Evolutionary conservation across 23 tunicate genomes (phyloP), one percentile per base, ranked within the genome.

Genomic region (Styela plicata): DNA sequence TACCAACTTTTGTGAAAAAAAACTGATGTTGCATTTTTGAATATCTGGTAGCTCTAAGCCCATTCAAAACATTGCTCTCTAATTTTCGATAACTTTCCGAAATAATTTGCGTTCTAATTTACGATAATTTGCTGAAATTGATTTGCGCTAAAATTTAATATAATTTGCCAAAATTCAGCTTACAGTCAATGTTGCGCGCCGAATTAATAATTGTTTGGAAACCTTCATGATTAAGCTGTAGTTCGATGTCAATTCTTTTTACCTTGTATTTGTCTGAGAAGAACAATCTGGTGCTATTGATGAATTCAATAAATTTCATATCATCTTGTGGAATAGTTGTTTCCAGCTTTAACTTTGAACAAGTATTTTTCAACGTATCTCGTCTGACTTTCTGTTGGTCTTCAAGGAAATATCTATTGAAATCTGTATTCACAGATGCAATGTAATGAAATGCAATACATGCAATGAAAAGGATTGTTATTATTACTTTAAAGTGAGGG

Each of bases 191-290:
- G 13, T 7, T 44, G 57, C 57, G 57, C 13, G 7, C 57, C 13
- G 13, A 13, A 44, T 44, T 5, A 44, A 44, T 44, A 5, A 67
- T 19, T 16, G 31, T 67, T 16, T 67, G 23, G 71, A 67, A 25
- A 67, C 31, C n/a, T 62, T 0, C n/a, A 62, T 25, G 71, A 29
- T 25, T 25, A 1, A 67, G 31, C 13, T 67, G n/a, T n/a, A n/a
- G n/a, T n/a, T n/a, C n/a, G n/a, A n/a, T n/a, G n/a, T n/a, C n/a
- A n/a, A n/a, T n/a, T n/a, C n/a, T 13, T 13, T 44, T 22, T 1
- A 67, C 71, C 71, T 67, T 67, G 31, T 67, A 29, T 29, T 1
- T 67, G 71, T 67, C 71, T 27, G 71, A 67, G 22, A 25, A 67
- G 17, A 18, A 67, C 71, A 67, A 67, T 25, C 22, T 67, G 17